Evolutionary conservation across 2,888 invertebrate species (phyloP).

Genomic region (Actias luna): DNA sequence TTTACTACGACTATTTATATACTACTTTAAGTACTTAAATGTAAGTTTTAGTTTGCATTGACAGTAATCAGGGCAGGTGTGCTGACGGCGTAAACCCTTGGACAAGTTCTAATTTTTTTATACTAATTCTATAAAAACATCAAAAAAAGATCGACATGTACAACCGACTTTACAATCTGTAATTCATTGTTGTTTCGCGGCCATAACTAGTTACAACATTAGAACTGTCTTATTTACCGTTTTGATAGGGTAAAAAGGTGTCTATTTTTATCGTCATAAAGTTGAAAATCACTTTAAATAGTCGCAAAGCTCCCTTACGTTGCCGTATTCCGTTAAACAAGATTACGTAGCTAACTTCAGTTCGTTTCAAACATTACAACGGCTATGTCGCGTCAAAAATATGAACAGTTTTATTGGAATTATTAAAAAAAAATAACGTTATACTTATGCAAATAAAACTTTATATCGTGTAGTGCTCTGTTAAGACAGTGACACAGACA

Average conservation of each 20-base stretch:
- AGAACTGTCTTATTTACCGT: constrained; percentile 5
- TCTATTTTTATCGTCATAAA: not conserved
- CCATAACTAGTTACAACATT: constrained; percentile 21
- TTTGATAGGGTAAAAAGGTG: not conserved
- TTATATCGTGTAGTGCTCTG: not conserved
- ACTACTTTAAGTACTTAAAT: too few relatives aligned
- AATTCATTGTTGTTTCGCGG: constrained; percentile 22
- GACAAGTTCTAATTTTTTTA: too few relatives aligned
- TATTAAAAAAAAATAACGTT: constrained; percentile 29
- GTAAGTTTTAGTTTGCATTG: too few relatives aligned
- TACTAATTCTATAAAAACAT: not conserved
- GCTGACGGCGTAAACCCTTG: too few relatives aligned
- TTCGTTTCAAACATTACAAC: constrained; percentile 31
- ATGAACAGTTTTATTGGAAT: constrained; percentile 16
- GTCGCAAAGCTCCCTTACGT: not conserved
- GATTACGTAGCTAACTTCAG: constrained; percentile 36
- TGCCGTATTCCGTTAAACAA: constrained; percentile 12
- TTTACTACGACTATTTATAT: too few relatives aligned
- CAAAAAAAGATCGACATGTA: constrained; percentile 1
- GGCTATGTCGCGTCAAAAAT: constrained; percentile 29
- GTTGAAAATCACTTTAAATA: not conserved
- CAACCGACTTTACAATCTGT: constrained; percentile 19
- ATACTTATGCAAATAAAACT: constrained; percentile 7
- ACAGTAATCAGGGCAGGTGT: too few relatives aligned
- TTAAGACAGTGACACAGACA: not conserved